Evolutionary conservation across 2,113 vertebrate species (phyloP).

Genomic region (Tupaia tana): DNA sequence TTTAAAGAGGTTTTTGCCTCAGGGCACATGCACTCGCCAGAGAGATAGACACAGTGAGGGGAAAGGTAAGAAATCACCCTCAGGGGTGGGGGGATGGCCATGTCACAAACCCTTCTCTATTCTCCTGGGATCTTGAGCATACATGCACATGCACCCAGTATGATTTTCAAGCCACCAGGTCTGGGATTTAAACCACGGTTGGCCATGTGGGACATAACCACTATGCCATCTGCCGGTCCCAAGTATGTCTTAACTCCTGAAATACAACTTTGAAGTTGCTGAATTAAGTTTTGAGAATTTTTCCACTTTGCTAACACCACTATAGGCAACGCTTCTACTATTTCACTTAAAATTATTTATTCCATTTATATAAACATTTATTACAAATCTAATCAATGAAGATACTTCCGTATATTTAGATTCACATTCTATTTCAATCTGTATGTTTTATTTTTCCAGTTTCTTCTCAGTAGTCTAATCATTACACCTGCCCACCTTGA

Average conservation of each 20-base stretch:
- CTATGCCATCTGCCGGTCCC: no score
- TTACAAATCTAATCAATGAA: neutral
- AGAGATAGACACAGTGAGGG: no score
- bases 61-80: no score
- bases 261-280: conserved; percentile 93
- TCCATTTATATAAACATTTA: neutral
- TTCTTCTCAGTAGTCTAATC: neutral
- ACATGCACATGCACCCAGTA: no score
- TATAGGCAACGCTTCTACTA: conserved; percentile 93
- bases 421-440: neutral
- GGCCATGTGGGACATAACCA: no score
- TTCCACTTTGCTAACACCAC: conserved; percentile 96
- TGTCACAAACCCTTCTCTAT: no score
- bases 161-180: no score
- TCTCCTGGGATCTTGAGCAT: no score
- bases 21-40: no score
- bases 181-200: no score
- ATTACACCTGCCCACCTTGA: neutral
- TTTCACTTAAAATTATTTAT: conserved; percentile 11
- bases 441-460: neutral
- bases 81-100: no score
- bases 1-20: no score
- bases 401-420: conserved; percentile 4
- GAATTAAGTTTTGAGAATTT: conserved; percentile 91
- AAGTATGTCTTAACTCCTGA: conserved; percentile 86